phyloP scores from a whole-genome alignment of 2,888 invertebrate genomes.

The Tetramorium bicarinatum region DNA sequence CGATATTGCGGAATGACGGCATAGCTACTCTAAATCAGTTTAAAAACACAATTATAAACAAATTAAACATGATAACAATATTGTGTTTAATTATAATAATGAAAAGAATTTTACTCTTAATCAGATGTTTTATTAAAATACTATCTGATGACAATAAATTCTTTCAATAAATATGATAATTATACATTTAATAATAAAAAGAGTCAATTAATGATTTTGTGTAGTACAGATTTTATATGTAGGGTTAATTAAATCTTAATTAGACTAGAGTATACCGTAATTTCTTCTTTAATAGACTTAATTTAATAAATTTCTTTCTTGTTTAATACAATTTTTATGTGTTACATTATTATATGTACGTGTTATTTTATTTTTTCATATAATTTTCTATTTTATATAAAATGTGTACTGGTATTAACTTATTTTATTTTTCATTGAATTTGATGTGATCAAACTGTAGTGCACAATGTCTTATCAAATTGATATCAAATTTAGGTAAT shows the following conservation, averaged over 20 bases:
- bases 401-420: background rate
- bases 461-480: background rate
- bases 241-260: background rate
- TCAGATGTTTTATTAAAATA: background rate
- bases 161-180: background rate
- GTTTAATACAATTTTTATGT: background rate
- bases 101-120: background rate
- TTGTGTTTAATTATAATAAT: background rate
- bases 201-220: background rate
- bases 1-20: background rate
- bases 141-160: background rate
- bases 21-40: background rate
- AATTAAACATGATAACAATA: background rate
- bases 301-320: background rate
- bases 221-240: background rate
- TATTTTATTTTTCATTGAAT: background rate
- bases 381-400: background rate
- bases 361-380: background rate
- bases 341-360: background rate
- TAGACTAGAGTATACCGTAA: background rate
- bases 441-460: background rate
- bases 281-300: background rate
- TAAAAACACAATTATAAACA: background rate
- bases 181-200: background rate
- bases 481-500: background rate